Conservation (phyloP, 2,797 vertebrate species). For the Ptychadena robeensis region DNA sequence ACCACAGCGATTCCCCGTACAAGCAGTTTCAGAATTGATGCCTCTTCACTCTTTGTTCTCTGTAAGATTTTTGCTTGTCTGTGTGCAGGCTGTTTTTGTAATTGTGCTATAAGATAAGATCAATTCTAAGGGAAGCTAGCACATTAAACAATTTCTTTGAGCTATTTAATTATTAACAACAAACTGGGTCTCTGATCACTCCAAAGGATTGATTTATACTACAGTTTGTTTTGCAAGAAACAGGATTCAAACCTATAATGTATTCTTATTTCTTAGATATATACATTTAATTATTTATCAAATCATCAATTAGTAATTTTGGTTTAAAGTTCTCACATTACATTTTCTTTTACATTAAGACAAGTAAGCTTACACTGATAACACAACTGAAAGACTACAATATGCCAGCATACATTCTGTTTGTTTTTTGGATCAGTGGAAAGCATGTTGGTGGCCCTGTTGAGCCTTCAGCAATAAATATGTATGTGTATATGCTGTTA, state of each 20-base stretch:
- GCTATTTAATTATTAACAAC: neutral
- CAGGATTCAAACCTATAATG: neutral
- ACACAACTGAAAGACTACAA: no score
- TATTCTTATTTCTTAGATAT: no score
- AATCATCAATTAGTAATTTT: no score
- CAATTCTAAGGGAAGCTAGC: neutral
- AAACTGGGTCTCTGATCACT: neutral
- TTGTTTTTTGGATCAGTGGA: no score
- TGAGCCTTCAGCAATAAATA: no score
- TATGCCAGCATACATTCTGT: no score
- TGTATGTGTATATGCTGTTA: no score
- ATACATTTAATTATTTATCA: no score
- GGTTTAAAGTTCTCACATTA: no score
- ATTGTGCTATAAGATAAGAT: neutral
- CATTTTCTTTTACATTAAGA: no score
- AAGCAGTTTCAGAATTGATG: neutral
- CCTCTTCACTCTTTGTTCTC: neutral
- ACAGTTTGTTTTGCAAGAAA: neutral
- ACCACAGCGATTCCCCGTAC: neutral
- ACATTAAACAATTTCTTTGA: neutral
- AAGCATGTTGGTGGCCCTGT: no score
- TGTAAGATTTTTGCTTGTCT: neutral
- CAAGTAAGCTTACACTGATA: no score
- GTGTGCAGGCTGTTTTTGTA: neutral
- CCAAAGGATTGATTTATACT: neutral